Evolutionary conservation across 2,113 vertebrate species (phyloP), one percentile per base, ranked within the genome.

Genomic region (Pagrus major): DNA sequence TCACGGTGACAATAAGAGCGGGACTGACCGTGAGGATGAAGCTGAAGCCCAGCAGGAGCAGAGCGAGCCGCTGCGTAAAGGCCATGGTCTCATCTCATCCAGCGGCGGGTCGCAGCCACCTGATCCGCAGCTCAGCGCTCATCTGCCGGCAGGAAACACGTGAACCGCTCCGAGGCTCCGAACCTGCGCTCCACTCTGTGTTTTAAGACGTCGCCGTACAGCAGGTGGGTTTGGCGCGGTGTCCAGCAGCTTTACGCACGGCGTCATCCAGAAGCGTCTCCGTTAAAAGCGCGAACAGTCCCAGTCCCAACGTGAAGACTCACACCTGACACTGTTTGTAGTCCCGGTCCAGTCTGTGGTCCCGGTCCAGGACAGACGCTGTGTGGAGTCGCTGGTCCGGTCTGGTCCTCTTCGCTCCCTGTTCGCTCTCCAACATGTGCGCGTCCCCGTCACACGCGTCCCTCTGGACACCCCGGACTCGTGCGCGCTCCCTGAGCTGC

Each of bases 81-180:
- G 58, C 27, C 88, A 89, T 87, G 82, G 31, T 80, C 33, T 0
- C 85, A 69, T 86, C 66, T 84, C 86, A 64, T 71, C 79, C 67
- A 47, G 33, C 58, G 44, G n/a, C 71, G 54, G 54, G 65, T 64
- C 7, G 8, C 44, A 60, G 29, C 63, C 79, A 25, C 75, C 83
- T 58, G 60, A 20, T 5, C 74, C 25, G 75, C 44, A 39, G 78
- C 83, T 51, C 42, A 1, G 15, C 18, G 15, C 37, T 84, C 59
- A 74, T 27, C 78, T 49, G 71, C 59, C 64, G 18, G 21, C 51
- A 2, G 27, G 71, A 51, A 79, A 9, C 86, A 69, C 70, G 76
- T 31, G 56, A 10, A 29, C 10, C 1, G 21, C 59, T 37, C 15
- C 8, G 10, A 52, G 23, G 5, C 15, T 2, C 23, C 1, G 1